phyloP scores from a whole-genome alignment of 2,113 vertebrate genomes.

The Osmerus mordax region DNA sequence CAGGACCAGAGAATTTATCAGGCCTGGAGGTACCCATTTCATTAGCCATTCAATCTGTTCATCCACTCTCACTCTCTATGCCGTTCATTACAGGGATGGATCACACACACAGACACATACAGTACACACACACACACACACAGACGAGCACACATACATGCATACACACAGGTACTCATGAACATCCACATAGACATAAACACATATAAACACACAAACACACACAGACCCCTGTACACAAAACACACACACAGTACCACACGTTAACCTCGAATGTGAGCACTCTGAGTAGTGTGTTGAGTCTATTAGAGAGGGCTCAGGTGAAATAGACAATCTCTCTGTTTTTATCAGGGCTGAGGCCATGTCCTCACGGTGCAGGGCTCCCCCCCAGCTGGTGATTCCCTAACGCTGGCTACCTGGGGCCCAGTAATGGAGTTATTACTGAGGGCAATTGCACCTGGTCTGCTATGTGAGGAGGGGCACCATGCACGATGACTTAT shows the following conservation, averaged over 20 bases:
- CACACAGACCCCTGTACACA: neutral
- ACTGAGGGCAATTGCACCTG: slow-evolving; percentile 63
- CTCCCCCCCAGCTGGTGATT: slow-evolving; percentile 55
- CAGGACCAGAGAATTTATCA: slow-evolving; percentile 87
- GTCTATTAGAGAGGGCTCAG: neutral
- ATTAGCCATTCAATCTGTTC: slow-evolving; percentile 93
- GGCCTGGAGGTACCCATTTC: slow-evolving; percentile 92
- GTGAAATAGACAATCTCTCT: slow-evolving; percentile 12
- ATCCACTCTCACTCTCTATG: slow-evolving; percentile 46
- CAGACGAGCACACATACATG: neutral
- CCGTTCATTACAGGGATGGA: slow-evolving; percentile 6
- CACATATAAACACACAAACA: neutral
- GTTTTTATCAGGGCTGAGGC: slow-evolving; percentile 4
- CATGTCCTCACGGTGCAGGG: slow-evolving; percentile 19
- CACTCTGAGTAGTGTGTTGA: neutral
- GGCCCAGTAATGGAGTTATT: slow-evolving; percentile 63
- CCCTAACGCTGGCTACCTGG: slow-evolving; percentile 43
- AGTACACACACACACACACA: neutral
- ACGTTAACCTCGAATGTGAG: neutral
- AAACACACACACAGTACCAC: neutral
- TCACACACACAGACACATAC: neutral
- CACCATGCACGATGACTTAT: slow-evolving; percentile 65
- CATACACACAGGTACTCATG: neutral
- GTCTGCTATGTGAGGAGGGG: slow-evolving; percentile 54
- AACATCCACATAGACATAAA: neutral